These are phyloP conservation scores for Microtus oregoni DNA, from an alignment of 2,113 vertebrate species.

Conservation along the genomic window DNA sequence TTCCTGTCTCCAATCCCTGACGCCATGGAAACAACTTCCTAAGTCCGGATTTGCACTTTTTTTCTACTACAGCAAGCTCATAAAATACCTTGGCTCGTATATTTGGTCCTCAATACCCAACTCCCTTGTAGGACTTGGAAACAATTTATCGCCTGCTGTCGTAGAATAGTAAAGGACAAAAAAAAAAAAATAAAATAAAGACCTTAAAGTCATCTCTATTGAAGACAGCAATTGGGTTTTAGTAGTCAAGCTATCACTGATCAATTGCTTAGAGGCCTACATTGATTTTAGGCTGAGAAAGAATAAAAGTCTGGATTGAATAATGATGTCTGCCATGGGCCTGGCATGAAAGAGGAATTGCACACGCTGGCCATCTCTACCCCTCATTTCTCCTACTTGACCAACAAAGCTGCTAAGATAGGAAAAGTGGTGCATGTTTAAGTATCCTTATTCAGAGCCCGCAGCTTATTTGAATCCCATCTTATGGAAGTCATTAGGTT, in stretches of 20 bases:
- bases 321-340: neutral
- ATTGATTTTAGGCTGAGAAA: neutral
- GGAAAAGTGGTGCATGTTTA: neutral
- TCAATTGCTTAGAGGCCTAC: neutral
- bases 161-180: neutral
- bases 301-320: neutral
- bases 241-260: neutral
- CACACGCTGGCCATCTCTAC: fast-evolving
- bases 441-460: neutral
- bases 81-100: neutral
- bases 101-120: neutral
- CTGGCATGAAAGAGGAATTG: neutral
- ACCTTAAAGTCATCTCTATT: neutral
- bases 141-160: neutral
- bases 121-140: neutral
- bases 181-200: neutral
- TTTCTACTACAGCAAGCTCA: neutral
- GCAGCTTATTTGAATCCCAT: neutral
- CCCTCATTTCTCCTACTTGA: neutral
- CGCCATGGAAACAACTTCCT: neutral
- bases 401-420: neutral
- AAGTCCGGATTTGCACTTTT: neutral
- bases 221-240: neutral
- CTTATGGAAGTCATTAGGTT: slow-evolving; percentile 36
- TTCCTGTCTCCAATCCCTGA: neutral